A percentile compares a stretch with the other conserved stretches of the same genome.
These are phyloP conservation scores for Porphyrio hochstetteri DNA, from an alignment of 2,113 vertebrate species.

Conservation along the genomic window DNA sequence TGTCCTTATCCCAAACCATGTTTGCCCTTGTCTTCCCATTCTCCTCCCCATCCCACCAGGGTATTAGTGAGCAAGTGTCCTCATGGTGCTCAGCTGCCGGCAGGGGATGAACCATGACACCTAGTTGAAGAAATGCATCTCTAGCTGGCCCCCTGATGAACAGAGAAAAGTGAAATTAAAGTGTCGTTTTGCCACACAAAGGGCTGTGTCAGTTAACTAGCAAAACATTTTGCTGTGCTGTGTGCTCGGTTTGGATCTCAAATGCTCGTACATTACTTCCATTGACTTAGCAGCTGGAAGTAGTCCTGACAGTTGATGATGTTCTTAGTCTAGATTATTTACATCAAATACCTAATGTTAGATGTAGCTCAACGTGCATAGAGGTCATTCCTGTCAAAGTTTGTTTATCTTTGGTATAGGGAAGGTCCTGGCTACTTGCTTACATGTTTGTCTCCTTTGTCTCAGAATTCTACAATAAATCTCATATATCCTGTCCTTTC, in stretches of 20 bases:
- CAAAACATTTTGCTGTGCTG: background rate
- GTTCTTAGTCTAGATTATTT: background rate
- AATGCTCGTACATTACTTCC: background rate
- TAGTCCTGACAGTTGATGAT: background rate
- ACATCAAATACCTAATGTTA: background rate
- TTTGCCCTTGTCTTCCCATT: too few relatives aligned
- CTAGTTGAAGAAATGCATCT: background rate
- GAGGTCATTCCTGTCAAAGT: background rate
- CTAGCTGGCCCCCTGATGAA: background rate
- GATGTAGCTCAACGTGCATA: background rate
- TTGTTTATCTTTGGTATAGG: background rate
- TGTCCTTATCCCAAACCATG: too few relatives aligned
- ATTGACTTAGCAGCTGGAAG: background rate
- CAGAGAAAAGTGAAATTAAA: constrained; percentile 22
- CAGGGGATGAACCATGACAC: too few relatives aligned
- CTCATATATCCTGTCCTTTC: background rate
- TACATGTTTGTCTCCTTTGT: background rate
- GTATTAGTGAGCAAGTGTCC: too few relatives aligned
- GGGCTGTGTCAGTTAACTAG: background rate
- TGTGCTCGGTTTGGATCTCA: background rate
- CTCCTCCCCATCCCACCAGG: too few relatives aligned
- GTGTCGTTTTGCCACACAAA: background rate
- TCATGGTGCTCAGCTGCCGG: too few relatives aligned
- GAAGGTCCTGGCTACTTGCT: background rate
- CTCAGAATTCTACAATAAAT: background rate